Percentiles rank a stretch among this genome's conserved stretches.
Evolutionary conservation across 2,888 invertebrate genomes (phyloP).

Genomic region (Ferrisia virgata): DNA sequence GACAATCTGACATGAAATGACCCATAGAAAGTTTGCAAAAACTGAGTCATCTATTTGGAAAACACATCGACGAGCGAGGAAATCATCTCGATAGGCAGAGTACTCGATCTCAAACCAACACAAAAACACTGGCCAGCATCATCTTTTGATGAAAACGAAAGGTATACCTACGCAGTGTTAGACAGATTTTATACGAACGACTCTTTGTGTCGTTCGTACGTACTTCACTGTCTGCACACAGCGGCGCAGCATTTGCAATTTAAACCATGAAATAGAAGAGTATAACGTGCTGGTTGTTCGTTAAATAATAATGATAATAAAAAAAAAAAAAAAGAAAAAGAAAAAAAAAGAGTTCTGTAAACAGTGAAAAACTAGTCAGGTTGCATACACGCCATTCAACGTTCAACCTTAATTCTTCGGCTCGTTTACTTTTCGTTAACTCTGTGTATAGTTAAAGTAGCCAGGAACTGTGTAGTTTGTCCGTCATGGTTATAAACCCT

Average conservation of each 20-base stretch:
- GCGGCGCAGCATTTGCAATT: conserved; percentile 13
- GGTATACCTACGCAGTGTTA: no score
- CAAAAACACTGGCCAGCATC: no score
- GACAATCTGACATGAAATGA: no score
- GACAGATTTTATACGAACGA: no score
- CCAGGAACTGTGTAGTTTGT: conserved; percentile 45
- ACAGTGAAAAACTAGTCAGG: conserved; percentile 44
- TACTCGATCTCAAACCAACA: no score
- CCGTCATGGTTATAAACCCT: conserved; percentile 45
- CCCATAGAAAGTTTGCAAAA: no score
- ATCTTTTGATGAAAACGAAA: no score
- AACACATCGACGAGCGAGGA: no score
- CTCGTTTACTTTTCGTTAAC: conserved; percentile 43
- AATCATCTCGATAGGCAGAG: no score
- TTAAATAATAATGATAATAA: conserved; percentile 41
- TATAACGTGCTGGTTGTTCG: conserved; percentile 37
- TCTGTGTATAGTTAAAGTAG: conserved; percentile 36
- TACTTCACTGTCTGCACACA: neutral
- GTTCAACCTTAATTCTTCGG: conserved; percentile 35
- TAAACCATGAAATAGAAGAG: conserved; percentile 40
- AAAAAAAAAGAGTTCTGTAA: conserved; percentile 26
- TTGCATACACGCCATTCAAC: conserved; percentile 43
- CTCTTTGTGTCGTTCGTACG: no score
- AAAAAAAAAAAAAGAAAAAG: no score
- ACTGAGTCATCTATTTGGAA: no score